Percentiles rank a stretch among this genome's conserved stretches.
These are phyloP conservation scores for Enteromius paludinosus DNA, from an alignment of 2,797 vertebrate species.

Conservation along the genomic window DNA sequence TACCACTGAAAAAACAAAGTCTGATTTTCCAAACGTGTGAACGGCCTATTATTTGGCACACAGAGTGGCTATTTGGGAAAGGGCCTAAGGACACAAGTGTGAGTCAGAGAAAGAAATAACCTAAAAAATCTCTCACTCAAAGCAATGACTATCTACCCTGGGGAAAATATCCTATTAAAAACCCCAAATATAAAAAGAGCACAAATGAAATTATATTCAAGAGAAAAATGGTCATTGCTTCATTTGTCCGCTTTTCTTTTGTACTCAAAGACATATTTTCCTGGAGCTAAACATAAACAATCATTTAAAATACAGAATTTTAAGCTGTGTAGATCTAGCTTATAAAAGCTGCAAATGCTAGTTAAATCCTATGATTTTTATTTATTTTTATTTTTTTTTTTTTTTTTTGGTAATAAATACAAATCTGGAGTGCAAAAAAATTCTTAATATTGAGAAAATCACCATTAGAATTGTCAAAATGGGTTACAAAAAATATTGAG, in stretches of 20 bases:
- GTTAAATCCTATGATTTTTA: conserved; percentile 7
- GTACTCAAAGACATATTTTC: not conserved
- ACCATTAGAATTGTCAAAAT: too few relatives aligned
- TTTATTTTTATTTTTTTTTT: too few relatives aligned
- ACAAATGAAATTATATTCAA: conserved; percentile 30
- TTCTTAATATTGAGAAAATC: too few relatives aligned
- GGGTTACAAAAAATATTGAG: too few relatives aligned
- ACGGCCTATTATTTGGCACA: conserved; percentile 85
- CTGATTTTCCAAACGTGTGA: conserved; percentile 87
- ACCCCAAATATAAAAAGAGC: conserved; percentile 71
- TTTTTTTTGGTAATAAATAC: not conserved
- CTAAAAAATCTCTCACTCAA: conserved; percentile 80
- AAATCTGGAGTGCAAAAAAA: too few relatives aligned
- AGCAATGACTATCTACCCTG: conserved; percentile 75
- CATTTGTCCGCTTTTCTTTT: conserved; percentile 19
- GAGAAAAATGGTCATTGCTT: conserved; percentile 13
- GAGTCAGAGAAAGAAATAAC: conserved; percentile 65
- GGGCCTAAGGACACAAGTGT: conserved; percentile 77
- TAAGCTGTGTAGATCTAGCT: not conserved
- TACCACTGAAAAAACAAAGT: conserved; percentile 79
- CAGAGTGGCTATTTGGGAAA: conserved; percentile 84
- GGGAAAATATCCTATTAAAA: conserved; percentile 74
- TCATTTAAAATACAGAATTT: not conserved
- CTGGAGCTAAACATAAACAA: conserved; percentile 14
- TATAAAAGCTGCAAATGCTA: too few relatives aligned